These are phyloP conservation scores for Falco concolor DNA, from an alignment of 2,797 vertebrate species.

Conservation along the genomic window DNA sequence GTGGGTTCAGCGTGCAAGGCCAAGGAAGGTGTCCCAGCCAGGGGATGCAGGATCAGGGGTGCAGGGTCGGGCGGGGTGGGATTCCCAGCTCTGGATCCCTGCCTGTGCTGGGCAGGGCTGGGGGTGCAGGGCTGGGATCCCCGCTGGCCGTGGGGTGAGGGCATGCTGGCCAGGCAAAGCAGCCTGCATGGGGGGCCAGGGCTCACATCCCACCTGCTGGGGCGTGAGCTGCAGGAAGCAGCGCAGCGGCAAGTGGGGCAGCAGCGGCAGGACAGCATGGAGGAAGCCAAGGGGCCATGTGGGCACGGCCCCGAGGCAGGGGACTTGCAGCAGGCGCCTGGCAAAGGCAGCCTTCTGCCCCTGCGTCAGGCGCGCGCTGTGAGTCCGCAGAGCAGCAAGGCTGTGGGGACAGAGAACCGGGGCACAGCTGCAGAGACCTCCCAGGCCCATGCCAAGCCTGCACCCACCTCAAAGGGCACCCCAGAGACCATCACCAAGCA, in stretches of 20 bases:
- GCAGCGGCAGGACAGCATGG: conserved; percentile 79
- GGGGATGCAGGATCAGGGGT: neutral
- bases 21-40: neutral
- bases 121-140: neutral
- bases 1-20: neutral
- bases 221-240: conserved; percentile 85
- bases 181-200: rapidly evolving
- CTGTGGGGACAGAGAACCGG: conserved; percentile 42
- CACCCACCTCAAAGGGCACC: neutral
- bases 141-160: neutral
- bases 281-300: conserved; percentile 86
- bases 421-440: neutral
- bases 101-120: neutral
- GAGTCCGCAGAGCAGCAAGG: conserved; percentile 83
- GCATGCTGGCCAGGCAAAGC: neutral
- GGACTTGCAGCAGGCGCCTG: conserved; percentile 83
- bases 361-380: conserved; percentile 83
- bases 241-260: conserved; percentile 84
- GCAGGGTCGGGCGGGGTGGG: neutral
- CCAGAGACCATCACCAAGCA: neutral
- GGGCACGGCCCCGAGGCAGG: conserved; percentile 80
- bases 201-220: conserved; percentile 76
- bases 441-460: neutral
- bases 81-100: neutral
- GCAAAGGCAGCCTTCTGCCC: conserved; percentile 87